Evolutionary conservation across 2,888 invertebrate species (phyloP).

Genomic region (Phorcus lineatus): DNA sequence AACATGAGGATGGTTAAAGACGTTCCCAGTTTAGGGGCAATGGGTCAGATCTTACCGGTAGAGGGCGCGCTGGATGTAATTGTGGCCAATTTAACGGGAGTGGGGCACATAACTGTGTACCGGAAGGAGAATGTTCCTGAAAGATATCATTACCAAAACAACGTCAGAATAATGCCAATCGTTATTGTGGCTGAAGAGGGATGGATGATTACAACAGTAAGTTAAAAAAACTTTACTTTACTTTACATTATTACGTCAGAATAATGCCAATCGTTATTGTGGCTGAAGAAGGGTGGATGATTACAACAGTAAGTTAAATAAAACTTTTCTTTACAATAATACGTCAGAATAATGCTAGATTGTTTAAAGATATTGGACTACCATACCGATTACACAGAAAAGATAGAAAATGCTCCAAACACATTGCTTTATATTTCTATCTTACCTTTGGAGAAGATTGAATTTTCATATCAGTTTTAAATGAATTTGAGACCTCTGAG

Average conservation of each 20-base stretch:
- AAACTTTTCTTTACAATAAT: too few species aligned
- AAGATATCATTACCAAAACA: constrained; percentile 81
- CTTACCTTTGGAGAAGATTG: too few species aligned
- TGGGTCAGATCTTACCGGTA: constrained; percentile 46
- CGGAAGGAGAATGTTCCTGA: constrained; percentile 80
- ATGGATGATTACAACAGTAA: constrained; percentile 75
- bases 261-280: constrained; percentile 81
- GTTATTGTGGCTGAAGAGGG: constrained; percentile 81
- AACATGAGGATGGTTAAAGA: constrained; percentile 40
- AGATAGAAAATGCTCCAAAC: too few species aligned
- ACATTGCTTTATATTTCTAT: too few species aligned
- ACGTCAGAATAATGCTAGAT: constrained; percentile 80
- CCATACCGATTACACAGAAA: too few species aligned
- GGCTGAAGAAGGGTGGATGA: constrained; percentile 80
- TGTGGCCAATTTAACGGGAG: constrained; percentile 41
- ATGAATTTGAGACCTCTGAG: too few species aligned
- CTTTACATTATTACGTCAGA: too few species aligned
- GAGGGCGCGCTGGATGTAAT: constrained; percentile 42
- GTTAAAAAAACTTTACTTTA: too few species aligned
- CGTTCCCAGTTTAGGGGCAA: constrained; percentile 44
- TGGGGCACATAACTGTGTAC: constrained; percentile 76
- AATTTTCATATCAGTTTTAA: too few species aligned
- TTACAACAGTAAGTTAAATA: constrained; percentile 50
- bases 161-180: constrained; percentile 80
- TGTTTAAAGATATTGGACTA: too few species aligned